Base-by-base conservation (phyloP, 1,140 invertebrate genomes). In the Pseudomyrmex dendroicus region DNA sequence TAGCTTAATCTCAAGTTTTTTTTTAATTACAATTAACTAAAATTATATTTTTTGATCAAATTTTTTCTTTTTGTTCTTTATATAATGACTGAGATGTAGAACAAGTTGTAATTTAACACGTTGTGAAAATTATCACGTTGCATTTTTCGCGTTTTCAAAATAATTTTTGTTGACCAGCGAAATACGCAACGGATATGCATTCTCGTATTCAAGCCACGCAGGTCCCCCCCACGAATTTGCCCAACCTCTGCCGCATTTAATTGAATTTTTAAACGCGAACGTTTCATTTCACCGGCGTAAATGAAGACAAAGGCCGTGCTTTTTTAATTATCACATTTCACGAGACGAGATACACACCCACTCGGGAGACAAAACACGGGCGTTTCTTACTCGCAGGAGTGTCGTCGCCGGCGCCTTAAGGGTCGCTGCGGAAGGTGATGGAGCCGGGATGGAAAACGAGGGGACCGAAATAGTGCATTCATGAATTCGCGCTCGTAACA, bases 291-390 rank as follows among this genome's bases (percentile, higher is more conserved):
- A 61, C 59, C 54, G 80, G 61, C 78, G 44, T 83, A 85, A 86
- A 87, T 68, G 89, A 89, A 89, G 86, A 88, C 86, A 88, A 88
- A 86, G 83, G 72, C 83, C 68, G 62, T 56, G 76, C 52, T 82
- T 76, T 90, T 89, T 90, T 86, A 89, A 90, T 85, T 86, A 89
- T 89, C 73, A 70, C 80, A 84, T 78, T 72, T 77, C 72, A 73
- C 64, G 15, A 44, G 20, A 44, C 67, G 76, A 64, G 54, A 17
- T 44, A 82, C 20, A 76, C 52, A 76, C 52, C 44, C 72, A 82
- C 25, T 22, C 56, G 63, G 13, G 46, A 54, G n/a, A 17, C 8
- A 78, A n/a, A 59, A 15, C 22, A 59, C 67, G 56, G 74, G 25
- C 46, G 66, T 74, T 88, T 76, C 22, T 68, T 25, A 52, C 72